Evolutionary conservation across 1,140 invertebrate genomes (phyloP).

Genomic region (Aculops lycopersici): DNA sequence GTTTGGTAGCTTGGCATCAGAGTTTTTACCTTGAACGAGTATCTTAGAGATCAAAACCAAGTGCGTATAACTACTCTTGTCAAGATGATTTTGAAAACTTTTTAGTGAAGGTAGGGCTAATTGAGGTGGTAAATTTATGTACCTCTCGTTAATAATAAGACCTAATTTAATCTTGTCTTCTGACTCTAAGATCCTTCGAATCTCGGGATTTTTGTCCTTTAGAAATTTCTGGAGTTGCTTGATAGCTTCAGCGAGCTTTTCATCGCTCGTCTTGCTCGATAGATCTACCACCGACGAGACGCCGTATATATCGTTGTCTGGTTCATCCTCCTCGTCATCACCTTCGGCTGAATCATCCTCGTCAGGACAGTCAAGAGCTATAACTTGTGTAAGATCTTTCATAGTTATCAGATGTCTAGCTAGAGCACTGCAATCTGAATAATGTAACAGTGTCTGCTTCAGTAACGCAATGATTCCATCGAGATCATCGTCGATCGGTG

Average conservation of each 20-base stretch:
- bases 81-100: neutral
- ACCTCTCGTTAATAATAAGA: neutral
- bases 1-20: neutral
- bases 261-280: neutral
- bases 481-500: neutral
- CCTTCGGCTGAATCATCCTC: neutral
- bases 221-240: neutral
- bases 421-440: neutral
- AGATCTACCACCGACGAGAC: neutral
- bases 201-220: neutral
- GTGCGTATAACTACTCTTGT: neutral
- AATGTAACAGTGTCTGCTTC: neutral
- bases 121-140: neutral
- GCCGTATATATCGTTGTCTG: neutral
- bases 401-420: neutral
- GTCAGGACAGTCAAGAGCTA: neutral
- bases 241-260: too few species aligned
- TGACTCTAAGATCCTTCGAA: neutral
- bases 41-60: neutral
- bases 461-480: neutral
- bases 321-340: neutral
- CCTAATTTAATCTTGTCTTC: neutral
- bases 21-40: too few species aligned
- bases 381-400: neutral
- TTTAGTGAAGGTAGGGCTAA: neutral